Percentiles rank a stretch among this genome's conserved stretches.
Conservation (phyloP, 1,140 invertebrate genomes). For the Nebria ingens region DNA sequence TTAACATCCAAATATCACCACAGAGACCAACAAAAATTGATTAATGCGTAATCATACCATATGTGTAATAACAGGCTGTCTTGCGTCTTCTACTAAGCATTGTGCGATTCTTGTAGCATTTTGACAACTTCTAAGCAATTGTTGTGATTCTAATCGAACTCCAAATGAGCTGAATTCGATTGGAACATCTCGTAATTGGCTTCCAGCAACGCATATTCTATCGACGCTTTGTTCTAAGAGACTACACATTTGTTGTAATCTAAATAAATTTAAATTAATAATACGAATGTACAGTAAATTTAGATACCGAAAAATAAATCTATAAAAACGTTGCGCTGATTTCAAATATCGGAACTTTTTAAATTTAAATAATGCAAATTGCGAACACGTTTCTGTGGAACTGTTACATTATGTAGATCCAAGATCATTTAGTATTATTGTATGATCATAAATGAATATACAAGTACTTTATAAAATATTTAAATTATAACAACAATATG, state of each 20-base stretch:
- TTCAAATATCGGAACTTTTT: no score
- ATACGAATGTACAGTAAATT: not conserved
- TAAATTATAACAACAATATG: no score
- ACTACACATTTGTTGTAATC: constrained; percentile 66
- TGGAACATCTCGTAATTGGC: constrained; percentile 23
- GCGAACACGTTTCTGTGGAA: no score
- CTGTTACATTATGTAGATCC: no score
- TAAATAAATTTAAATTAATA: constrained; percentile 25
- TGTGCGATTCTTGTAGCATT: constrained; percentile 30
- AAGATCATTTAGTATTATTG: no score
- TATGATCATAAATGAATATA: no score
- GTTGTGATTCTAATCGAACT: constrained; percentile 30
- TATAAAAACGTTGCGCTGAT: no score
- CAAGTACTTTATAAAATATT: no score
- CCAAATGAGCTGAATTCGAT: constrained; percentile 27
- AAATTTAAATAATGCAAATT: no score
- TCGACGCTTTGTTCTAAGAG: constrained; percentile 68
- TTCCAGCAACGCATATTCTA: constrained; percentile 43
- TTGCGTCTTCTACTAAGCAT: constrained; percentile 24
- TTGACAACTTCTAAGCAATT: constrained; percentile 31
- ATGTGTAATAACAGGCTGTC: constrained; percentile 35
- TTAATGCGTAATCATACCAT: constrained; percentile 27
- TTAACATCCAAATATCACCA: no score
- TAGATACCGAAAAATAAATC: not conserved
- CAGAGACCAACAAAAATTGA: constrained; percentile 11